Evolutionary conservation across 1,140 invertebrate genomes (phyloP), one percentile per base, ranked within the genome.

Genomic region (Polypedilum pembai): DNA sequence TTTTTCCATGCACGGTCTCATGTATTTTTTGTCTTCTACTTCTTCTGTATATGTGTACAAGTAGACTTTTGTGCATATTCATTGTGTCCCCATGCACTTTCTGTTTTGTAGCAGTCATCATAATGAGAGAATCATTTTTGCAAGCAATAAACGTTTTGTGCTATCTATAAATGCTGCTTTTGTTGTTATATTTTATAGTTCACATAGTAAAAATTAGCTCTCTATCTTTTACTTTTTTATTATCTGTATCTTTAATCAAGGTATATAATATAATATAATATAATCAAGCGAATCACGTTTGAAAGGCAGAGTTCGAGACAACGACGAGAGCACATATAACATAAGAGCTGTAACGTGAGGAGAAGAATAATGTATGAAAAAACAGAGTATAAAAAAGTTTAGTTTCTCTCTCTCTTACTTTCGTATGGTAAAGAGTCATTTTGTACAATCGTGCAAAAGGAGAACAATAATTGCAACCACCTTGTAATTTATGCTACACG

Each of bases 241-340:
- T 56, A 56, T 56, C 45, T 56, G 45, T 56, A 56, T 56, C n/a
- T 56, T 56, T n/a, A 56, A 56, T 56, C 45, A 56, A 56, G 15
- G n/a, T 56, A 12, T 56, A n/a, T 33, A 33, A 33, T 33, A 33
- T 33, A 33, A 33, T 33, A 33, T n/a, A 56, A n/a, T 56, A 56
- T 56, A 56, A 56, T 56, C 45, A 56, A 56, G n/a, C 12, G 45
- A 56, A 56, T 56, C 45, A 56, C 45, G 45, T 56, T 56, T 56
- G n/a, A 56, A n/a, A 56, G 45, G 45, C 45, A 56, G 10, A 56
- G 45, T n/a, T 56, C n/a, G 45, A 56, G 45, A 56, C 12, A 15
- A 56, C 12, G 12, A 56, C n/a, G 41, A 12, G 15, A 12, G 45
- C n/a, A 56, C 45, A 15, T 56, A 56, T 56, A 56, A 56, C 8